A percentile compares a stretch with the other conserved stretches of the same genome.
Evolutionary conservation across 2,888 invertebrate species (phyloP).

Genomic region (Panorpa germanica): DNA sequence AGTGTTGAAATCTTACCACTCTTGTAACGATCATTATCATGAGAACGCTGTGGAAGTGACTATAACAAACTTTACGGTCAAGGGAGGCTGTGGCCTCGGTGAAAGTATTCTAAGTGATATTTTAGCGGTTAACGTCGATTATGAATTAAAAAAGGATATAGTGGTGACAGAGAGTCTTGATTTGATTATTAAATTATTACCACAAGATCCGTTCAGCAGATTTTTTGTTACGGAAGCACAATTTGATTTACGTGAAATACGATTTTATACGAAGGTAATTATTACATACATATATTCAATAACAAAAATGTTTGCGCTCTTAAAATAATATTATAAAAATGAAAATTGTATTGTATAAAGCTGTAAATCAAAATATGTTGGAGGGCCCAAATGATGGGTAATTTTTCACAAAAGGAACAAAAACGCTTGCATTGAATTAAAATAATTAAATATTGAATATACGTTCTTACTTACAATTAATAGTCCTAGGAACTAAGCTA

Average conservation of each 20-base stretch:
- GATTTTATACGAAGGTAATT: conserved; percentile 65
- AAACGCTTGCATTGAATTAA: no score
- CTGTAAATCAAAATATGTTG: no score
- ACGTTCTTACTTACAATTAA: no score
- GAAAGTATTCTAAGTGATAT: conserved; percentile 62
- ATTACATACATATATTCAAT: no score
- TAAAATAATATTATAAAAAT: no score
- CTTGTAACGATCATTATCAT: background rate
- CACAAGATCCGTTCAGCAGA: conserved; percentile 59
- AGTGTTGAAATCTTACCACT: conserved; percentile 15
- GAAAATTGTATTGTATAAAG: no score
- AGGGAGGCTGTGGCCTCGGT: conserved; percentile 39
- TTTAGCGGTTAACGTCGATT: conserved; percentile 52
- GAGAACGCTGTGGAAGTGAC: background rate
- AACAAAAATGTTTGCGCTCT: no score
- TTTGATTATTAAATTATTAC: conserved; percentile 57
- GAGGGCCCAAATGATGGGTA: no score
- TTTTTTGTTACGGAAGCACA: conserved; percentile 68
- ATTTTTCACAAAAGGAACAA: no score
- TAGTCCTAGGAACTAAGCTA: no score
- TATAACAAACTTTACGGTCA: conserved; percentile 26
- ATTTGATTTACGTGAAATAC: conserved; percentile 63
- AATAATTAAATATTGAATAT: no score
- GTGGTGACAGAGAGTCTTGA: conserved; percentile 23
- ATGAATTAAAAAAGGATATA: conserved; percentile 21